phyloP scores from a whole-genome alignment of 2,888 invertebrate species.

The Megaustenia siamemsis region DNA sequence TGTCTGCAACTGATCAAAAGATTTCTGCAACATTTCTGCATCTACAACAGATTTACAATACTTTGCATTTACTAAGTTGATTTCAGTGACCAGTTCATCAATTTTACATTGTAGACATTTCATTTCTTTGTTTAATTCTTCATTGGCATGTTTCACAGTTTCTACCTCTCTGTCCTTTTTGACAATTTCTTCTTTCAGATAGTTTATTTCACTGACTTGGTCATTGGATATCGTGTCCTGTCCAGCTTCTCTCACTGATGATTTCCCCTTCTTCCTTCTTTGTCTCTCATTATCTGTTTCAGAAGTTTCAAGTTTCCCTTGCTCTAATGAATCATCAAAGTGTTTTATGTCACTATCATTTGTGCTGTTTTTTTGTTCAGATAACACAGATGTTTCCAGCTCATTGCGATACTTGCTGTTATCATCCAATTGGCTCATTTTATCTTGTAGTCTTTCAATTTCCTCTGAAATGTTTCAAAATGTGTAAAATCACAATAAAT shows the following conservation, averaged over 20 bases:
- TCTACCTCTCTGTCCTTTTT: constrained; percentile 17
- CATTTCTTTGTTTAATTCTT: constrained; percentile 10
- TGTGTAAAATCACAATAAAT: no score
- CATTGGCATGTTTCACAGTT: constrained; percentile 2
- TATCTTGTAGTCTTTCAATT: constrained; percentile 53
- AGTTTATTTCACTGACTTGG: neutral
- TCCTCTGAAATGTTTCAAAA: constrained; percentile 52
- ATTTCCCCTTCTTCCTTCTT: neutral
- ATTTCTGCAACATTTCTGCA: neutral
- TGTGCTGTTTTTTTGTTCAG: constrained; percentile 1
- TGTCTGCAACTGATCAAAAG: neutral
- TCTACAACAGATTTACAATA: neutral
- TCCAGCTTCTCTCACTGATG: neutral
- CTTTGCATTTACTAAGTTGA: no score
- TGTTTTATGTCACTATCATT: no score
- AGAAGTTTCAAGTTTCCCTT: neutral
- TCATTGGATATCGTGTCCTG: neutral
- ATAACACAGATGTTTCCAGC: constrained; percentile 24
- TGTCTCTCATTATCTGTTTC: neutral
- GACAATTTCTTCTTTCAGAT: constrained; percentile 3
- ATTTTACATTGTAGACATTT: constrained; percentile 11
- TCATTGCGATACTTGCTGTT: constrained; percentile 37
- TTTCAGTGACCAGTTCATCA: neutral
- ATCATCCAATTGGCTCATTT: constrained; percentile 54
- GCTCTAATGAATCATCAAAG: neutral